Percentiles rank a stretch among this genome's conserved stretches.
These are phyloP conservation scores for Ctenopoma multispine DNA, from an alignment of 2,797 vertebrate genomes.

Conservation along the genomic window DNA sequence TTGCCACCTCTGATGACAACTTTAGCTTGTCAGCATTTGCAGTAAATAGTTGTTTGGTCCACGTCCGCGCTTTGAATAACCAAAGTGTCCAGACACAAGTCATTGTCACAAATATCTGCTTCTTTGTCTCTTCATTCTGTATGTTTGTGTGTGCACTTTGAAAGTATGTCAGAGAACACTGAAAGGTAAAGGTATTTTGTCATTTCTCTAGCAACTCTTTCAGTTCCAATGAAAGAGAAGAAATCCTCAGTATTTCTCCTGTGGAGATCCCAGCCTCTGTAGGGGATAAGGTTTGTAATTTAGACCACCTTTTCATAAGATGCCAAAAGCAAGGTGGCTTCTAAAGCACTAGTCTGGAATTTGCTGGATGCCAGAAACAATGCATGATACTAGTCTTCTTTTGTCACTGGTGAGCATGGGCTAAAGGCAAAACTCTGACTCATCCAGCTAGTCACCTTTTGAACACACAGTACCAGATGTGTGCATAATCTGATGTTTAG, in stretches of 20 bases:
- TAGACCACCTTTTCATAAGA: conserved; percentile 11
- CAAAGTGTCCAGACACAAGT: too few relatives aligned
- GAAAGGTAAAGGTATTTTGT: background rate
- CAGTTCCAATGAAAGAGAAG: background rate
- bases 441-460: conserved; percentile 4
- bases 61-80: too few relatives aligned
- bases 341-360: conserved; percentile 8
- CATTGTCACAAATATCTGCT: background rate
- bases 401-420: conserved; percentile 4
- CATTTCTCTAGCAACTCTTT: background rate
- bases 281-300: conserved; percentile 21
- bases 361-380: conserved; percentile 15
- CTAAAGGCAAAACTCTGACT: background rate
- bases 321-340: conserved; percentile 4
- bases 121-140: background rate
- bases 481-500: conserved; percentile 6
- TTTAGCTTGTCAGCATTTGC: too few relatives aligned
- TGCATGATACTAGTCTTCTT: background rate
- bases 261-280: conserved; percentile 1
- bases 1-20: too few relatives aligned
- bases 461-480: background rate
- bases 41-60: too few relatives aligned
- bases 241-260: conserved; percentile 10
- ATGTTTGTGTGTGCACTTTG: background rate
- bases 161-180: background rate